Evolutionary conservation across 2,888 invertebrate species (phyloP), one percentile per base, ranked within the genome.

Genomic region (Drosophila peninsularis): DNA sequence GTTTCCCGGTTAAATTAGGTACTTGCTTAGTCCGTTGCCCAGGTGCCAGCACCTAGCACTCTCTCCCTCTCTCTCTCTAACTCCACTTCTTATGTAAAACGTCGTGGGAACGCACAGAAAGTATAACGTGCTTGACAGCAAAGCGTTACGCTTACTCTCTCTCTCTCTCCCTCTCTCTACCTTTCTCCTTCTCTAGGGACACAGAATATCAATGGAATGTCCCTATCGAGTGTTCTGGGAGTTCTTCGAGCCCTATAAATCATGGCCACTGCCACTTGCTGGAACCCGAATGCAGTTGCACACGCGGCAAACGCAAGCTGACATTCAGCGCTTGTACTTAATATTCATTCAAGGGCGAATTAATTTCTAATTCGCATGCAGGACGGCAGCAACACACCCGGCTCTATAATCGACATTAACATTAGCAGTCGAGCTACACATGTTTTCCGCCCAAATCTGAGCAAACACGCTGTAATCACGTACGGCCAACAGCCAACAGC

Each of bases 281-380:
- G 57, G 37, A n/a, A 9, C n/a, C 42, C 41, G 52, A 74, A 75
- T 75, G 75, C 75, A 75, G 75, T 78, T 78, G 74, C 78, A 71
- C 80, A 75, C 77, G 71, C 76, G 77, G 71, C 77, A 64, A 55
- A 49, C 68, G 53, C 78, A 78, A 78, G 78, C 75, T 78, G 74
- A 78, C 52, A 50, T 63, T 41, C 50, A 56, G 32, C 57, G 49
- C 19, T 27, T 71, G 62, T 71, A 71, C 72, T 75, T 75, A 72
- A 71, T 75, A 78, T 71, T 70, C 85, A 85, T 75, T 83, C 71
- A 79, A 72, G 71, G 76, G 78, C 70, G 64, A 78, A 78, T 85
- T 82, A 90, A 91, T 90, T 88, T 90, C 90, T 83, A 91, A 90
- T 90, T 89, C 90, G 85, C 88, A 89, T 84, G 89, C 91, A 86